phyloP scores from a whole-genome alignment of 2,888 invertebrate species.

The Cephus sareptanus region DNA sequence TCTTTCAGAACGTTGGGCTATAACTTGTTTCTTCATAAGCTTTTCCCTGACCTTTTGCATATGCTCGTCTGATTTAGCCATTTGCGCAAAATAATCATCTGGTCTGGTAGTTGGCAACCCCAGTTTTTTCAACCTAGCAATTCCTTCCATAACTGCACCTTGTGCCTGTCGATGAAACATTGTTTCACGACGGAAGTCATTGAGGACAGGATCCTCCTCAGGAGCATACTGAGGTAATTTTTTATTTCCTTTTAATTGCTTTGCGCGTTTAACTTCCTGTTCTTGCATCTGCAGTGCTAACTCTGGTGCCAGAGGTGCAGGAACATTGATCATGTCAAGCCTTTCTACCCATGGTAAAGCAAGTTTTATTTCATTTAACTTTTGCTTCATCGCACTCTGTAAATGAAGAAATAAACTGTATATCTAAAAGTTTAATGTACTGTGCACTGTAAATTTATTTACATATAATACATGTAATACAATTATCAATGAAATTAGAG shows the following conservation, averaged over 20 bases:
- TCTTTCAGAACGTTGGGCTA: constrained; percentile 89
- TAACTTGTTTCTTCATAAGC: constrained; percentile 84
- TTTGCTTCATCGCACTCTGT: constrained; percentile 74
- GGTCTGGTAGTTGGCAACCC: constrained; percentile 86
- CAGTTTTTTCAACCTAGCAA: constrained; percentile 80
- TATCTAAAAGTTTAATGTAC: neutral
- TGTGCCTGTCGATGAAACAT: constrained; percentile 89
- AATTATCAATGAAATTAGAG: constrained; percentile 12
- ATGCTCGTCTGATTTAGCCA: constrained; percentile 97
- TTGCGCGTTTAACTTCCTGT: constrained; percentile 77
- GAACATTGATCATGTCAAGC: constrained; percentile 80
- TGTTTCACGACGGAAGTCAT: constrained; percentile 94
- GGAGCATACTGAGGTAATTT: constrained; percentile 75
- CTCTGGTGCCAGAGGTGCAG: constrained; percentile 88
- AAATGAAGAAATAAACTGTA: constrained; percentile 30
- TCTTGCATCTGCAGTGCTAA: constrained; percentile 81
- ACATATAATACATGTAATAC: constrained; percentile 1
- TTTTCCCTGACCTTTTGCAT: constrained; percentile 95
- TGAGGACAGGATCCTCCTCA: constrained; percentile 81
- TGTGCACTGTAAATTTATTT: neutral
- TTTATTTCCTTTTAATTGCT: constrained; percentile 75
- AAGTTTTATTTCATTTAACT: constrained; percentile 77
- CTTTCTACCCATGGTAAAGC: constrained; percentile 88
- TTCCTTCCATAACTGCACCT: constrained; percentile 83
- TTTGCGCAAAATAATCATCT: constrained; percentile 98